Base-by-base conservation (phyloP, 2,797 vertebrate genomes). In the Helostoma temminkii region DNA sequence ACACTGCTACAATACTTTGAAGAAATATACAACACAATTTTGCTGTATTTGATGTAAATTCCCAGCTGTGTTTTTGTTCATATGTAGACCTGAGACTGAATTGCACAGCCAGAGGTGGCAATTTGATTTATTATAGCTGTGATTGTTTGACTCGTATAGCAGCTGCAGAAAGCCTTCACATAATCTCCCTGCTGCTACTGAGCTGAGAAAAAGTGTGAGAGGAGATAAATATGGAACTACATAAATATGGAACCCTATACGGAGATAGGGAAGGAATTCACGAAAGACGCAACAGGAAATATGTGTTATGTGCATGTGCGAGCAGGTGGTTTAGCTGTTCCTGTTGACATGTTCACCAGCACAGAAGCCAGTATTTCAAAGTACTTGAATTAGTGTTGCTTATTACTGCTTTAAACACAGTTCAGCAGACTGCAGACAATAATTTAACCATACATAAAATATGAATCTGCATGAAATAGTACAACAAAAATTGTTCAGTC, bases 81-180 rank as follows among this genome's bases (percentile, higher is more conserved):
- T 64, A 66, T 59, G 76, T 66, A 71, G 61, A 37, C 43, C 19
- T 75, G 43, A 9, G 56, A 30, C 53, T 55, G 45, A 68, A 78
- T 60, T 26, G 58, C 66, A 66, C 24, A 70, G 68, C 63, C 46
- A 57, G 58, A 58, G 46, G 61, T 70, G 63, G 63, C 74, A 65
- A 34, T 71, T 50, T 87, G 74, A 89, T 85, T 83, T 87, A 83
- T 80, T 61, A 70, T 28, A 34, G 66, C 59, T 46, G 49, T 34
- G 71, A 83, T 66, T 73, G 79, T 87, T 65, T 74, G 58, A 66
- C 72, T 74, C 41, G 32, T 15, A 32, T 55, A 48, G 68, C 74
- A 63, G 71, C 69, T 58, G 70, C 53, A 66, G 26, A 74, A 61
- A 59, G 50, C 64, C 45, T 54, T 50, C 57, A 47, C 68, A 48